Evolutionary conservation across 1,140 invertebrate genomes (phyloP).

Genomic region (Schlechtendalia chinensis): DNA sequence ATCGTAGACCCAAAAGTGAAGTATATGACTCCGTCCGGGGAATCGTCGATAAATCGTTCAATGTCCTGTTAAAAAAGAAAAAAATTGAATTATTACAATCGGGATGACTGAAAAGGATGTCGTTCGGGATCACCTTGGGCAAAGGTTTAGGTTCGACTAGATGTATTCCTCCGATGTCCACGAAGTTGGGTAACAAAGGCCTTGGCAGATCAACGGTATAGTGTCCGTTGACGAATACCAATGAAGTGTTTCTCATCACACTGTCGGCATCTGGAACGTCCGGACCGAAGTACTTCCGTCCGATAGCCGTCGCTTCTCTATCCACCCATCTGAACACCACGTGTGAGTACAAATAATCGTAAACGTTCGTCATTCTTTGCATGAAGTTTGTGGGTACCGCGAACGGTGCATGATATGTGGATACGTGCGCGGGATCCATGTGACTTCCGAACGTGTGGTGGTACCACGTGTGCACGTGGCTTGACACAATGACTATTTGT

Average conservation of each 20-base stretch:
- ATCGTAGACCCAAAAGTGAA: conserved; percentile 65
- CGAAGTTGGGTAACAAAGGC: conserved; percentile 63
- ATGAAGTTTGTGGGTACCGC: conserved; percentile 46
- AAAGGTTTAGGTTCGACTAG: conserved; percentile 61
- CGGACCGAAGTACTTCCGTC: conserved; percentile 51
- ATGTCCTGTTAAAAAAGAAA: conserved; percentile 60
- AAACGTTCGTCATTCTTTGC: conserved; percentile 50
- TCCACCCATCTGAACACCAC: conserved; percentile 2
- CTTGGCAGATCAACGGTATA: conserved; percentile 62
- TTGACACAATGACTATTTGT: conserved; percentile 61
- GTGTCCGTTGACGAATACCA: conserved; percentile 67
- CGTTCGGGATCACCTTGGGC: conserved; percentile 57
- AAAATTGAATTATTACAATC: conserved; percentile 51
- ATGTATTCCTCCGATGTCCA: conserved; percentile 70
- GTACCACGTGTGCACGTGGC: conserved; percentile 64
- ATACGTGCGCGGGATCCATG: conserved; percentile 51
- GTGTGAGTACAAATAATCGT: conserved; percentile 36
- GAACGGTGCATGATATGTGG: conserved; percentile 39
- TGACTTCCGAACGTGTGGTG: conserved; percentile 56
- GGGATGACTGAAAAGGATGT: no score
- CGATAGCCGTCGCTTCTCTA: conserved; percentile 17
- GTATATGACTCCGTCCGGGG: conserved; percentile 64
- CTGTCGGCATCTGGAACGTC: conserved; percentile 58
- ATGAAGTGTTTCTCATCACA: conserved; percentile 61
- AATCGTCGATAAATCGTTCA: conserved; percentile 61